phyloP scores from a whole-genome alignment of 2,797 vertebrate genomes.

The Phylloscopus collybita region DNA sequence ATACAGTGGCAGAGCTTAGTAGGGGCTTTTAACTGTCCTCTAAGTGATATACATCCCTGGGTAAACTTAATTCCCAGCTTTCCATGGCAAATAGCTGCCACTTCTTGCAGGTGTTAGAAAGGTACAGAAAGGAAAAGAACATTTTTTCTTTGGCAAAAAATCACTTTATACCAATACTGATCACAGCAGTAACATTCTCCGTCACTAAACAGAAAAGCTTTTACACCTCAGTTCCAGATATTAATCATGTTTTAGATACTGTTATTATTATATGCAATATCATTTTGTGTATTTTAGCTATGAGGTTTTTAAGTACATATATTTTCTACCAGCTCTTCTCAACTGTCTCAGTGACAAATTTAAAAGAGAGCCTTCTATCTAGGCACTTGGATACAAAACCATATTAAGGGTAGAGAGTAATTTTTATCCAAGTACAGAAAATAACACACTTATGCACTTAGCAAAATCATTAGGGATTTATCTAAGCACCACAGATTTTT shows the following conservation, averaged over 20 bases:
- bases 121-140: neutral
- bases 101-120: neutral
- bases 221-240: neutral
- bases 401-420: neutral
- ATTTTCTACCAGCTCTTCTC: neutral
- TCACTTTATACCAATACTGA: neutral
- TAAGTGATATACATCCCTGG: neutral
- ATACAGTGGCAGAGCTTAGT: neutral
- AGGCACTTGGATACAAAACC: neutral
- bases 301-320: neutral
- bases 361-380: neutral
- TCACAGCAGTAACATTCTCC: neutral
- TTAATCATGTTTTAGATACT: neutral
- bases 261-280: neutral
- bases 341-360: neutral
- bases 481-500: neutral
- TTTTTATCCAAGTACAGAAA: neutral
- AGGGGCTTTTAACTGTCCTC: neutral
- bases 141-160: neutral
- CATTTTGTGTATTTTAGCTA: neutral
- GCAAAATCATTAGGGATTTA: neutral
- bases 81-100: neutral
- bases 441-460: neutral
- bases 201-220: neutral
- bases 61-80: neutral